Evolutionary conservation across 1,140 invertebrate genomes (phyloP), one percentile per base, ranked within the genome.

Genomic region (Vanessa atalanta): DNA sequence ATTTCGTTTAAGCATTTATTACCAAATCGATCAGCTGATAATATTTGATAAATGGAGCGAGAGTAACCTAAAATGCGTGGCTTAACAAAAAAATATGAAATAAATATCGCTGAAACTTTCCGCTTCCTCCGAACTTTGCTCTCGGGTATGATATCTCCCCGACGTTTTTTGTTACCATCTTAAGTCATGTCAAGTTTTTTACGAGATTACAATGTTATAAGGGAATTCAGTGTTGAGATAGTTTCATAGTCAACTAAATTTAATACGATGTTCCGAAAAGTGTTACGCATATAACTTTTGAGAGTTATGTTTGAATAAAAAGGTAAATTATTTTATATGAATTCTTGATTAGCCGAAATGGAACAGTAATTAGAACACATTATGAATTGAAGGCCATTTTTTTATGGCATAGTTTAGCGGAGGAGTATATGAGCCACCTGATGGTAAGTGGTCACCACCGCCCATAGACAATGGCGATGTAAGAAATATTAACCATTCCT

Each of bases 71-170:
- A 48, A 65, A 47, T 50, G 20, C 23, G 15, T 16, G 50, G 65
- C 48, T 66, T 66, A 43, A 43, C 48, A 23, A 15, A 66, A 66
- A 66, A 66, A 26, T 20, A 47, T 16, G 47, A 66, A 53, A 57
- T 57, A 57, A 67, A 67, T 67, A 43, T 67, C 50, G 65, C 53
- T 57, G 11, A 43, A 67, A 55, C 14, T 55, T 67, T 67, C 23
- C 65, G 48, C 50, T 53, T 50, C 26, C 50, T 53, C 15, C n/a
- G 31, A 67, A 55, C 65, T 67, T 51, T 66, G 50, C 65, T 66
- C 48, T n/a, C 65, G 50, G 16, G 16, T 7, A 55, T 55, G 31
- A 67, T 55, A 16, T 67, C 55, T 67, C 65, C 37, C 53, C 15
- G 31, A 48, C n/a, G 16, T 48, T 31, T 67, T 67, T 67, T 66